A percentile compares a stretch with the other conserved stretches of the same genome.
phyloP scores from a whole-genome alignment of 2,797 vertebrate genomes.

The Tangara arthus region DNA sequence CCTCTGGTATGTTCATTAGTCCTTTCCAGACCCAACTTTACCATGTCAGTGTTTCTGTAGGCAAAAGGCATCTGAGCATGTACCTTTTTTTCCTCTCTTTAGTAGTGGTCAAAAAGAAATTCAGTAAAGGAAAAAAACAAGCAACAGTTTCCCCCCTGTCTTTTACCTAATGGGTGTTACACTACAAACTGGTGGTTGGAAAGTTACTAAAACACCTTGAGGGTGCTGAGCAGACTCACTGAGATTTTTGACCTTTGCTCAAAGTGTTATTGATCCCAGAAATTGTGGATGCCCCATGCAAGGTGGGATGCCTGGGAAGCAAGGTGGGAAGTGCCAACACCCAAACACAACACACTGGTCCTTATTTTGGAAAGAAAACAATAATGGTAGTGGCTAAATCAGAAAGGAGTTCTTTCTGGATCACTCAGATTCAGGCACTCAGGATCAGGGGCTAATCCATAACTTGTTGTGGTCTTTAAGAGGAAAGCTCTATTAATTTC shows the following conservation, averaged over 20 bases:
- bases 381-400: neutral
- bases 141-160: fast-evolving
- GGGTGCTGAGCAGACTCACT: neutral
- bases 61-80: neutral
- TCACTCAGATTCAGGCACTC: neutral
- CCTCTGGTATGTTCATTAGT: neutral
- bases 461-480: neutral
- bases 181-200: neutral
- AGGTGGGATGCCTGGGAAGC: neutral
- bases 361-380: neutral
- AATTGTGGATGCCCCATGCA: neutral
- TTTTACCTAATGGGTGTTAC: neutral
- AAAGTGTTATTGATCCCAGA: neutral
- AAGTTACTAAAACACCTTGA: neutral
- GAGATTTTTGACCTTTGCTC: neutral
- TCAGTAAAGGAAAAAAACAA: neutral
- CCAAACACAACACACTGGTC: neutral
- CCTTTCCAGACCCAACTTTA: neutral
- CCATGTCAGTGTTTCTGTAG: neutral
- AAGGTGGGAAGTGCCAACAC: neutral
- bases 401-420: neutral
- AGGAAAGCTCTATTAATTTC: neutral
- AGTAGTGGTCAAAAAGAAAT: neutral
- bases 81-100: neutral
- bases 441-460: neutral